Evolutionary conservation across 2,888 invertebrate species (phyloP), one percentile per base, ranked within the genome.

Genomic region (Flexamia atlantica): DNA sequence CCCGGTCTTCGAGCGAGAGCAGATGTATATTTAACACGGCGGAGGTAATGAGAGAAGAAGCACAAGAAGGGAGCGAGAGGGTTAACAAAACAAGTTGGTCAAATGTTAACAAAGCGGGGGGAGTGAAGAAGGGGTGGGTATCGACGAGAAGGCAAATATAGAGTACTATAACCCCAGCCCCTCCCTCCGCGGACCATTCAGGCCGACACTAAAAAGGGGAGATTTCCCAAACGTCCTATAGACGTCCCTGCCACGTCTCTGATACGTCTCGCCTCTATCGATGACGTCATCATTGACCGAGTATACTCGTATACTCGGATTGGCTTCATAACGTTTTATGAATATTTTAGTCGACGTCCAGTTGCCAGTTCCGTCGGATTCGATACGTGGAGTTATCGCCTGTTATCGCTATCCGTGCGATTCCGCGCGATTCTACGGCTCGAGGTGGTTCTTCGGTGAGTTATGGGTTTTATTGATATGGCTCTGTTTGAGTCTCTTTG

Each of bases 201-300:
- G 36, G 36, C 79, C 79, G 79, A 79, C 79, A 79, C 79, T 79
- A 79, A 79, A 79, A 79, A 79, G 84, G 82, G 81, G 84, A 85
- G 86, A 86, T 86, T 86, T 86, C 86, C 86, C 86, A 50, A 83
- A 86, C 81, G 86, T 84, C 85, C 85, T 88, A 89, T 88, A 87
- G 87, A 46, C 42, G 76, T 76, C 76, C 23, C 76, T 10, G 46
- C 40, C 76, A 76, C 79, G 79, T 79, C 79, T 53, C 25, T n/a
- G 57, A 32, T 14, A 9, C 28, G 57, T 30, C 40, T 36, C 10
- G 42, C 74, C 42, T 40, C 79, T 79, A 79, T 79, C 36, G 79
- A 79, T 57, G 79, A 79, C 32, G 36, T 76, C 79, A 57, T 79
- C 79, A 79, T 79, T 79, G 79, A 79, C 79, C 79, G 17, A 42